Evolutionary conservation across 2,113 vertebrate genomes (phyloP).

Genomic region (Lonchura striata): DNA sequence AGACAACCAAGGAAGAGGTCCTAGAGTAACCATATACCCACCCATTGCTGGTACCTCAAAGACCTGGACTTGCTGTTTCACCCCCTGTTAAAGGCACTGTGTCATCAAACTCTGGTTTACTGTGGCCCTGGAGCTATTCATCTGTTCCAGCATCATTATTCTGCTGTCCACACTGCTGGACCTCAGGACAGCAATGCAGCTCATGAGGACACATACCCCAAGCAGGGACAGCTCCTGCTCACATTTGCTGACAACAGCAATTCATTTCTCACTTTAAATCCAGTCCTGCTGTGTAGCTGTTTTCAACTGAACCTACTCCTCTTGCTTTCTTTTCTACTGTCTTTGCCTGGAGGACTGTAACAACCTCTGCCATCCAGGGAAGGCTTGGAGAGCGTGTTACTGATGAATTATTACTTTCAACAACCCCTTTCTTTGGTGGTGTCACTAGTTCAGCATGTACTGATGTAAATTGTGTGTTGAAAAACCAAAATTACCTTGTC

Average conservation of each 20-base stretch:
- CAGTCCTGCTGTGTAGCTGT: background rate
- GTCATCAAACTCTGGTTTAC: background rate
- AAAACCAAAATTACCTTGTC: background rate
- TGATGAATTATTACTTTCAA: background rate
- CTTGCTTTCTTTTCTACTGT: background rate
- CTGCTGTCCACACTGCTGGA: background rate
- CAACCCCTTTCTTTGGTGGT: background rate
- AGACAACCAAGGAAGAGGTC: background rate
- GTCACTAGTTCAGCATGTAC: background rate
- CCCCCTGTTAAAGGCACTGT: background rate
- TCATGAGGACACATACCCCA: rapidly evolving
- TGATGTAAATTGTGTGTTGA: background rate
- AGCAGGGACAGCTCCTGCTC: background rate
- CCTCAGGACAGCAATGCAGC: background rate
- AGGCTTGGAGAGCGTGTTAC: background rate
- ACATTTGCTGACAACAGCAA: rapidly evolving
- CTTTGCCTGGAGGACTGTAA: background rate
- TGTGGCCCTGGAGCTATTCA: background rate
- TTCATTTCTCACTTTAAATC: background rate
- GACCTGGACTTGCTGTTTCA: background rate
- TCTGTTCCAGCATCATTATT: background rate
- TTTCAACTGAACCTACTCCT: background rate
- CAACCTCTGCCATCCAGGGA: background rate
- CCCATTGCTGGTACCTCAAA: background rate
- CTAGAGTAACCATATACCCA: background rate